Percentiles rank a stretch among this genome's conserved stretches.
Conservation (phyloP, 2,113 vertebrate genomes). For the Nothocercus nigrocapillus region DNA sequence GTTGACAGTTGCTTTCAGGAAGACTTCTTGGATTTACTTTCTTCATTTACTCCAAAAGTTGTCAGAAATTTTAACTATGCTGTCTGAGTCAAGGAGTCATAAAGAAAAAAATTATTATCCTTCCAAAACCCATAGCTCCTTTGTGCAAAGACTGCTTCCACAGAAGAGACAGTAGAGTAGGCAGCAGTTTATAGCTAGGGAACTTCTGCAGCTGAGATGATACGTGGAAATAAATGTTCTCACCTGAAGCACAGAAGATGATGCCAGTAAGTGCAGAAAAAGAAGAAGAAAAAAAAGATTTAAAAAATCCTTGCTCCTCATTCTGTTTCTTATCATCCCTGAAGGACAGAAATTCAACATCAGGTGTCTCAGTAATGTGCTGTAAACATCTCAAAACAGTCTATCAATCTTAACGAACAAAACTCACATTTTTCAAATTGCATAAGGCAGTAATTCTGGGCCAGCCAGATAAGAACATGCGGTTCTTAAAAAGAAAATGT, state of each 20-base stretch:
- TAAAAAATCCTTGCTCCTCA: not conserved
- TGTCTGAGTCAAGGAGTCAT: not conserved
- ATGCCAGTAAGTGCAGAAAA: not conserved
- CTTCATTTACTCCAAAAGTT: not conserved
- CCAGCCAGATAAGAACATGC: not conserved
- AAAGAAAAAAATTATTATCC: not conserved
- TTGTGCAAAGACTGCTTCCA: not conserved
- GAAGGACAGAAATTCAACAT: not conserved
- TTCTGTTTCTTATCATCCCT: not conserved
- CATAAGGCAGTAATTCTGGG: not conserved
- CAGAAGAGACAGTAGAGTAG: not conserved
- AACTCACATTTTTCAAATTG: not conserved
- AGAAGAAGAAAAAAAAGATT: not conserved
- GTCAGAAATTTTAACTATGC: not conserved
- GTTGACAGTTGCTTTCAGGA: not conserved
- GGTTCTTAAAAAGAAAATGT: not conserved
- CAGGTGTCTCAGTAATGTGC: not conserved
- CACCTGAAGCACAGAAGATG: not conserved
- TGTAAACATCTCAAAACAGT: not conserved
- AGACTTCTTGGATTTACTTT: not conserved
- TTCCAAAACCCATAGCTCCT: not conserved
- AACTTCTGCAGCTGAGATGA: not conserved
- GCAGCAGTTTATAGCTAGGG: not conserved
- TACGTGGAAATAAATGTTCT: not conserved
- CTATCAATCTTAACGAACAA: not conserved